Percentiles rank a stretch among this genome's conserved stretches.
These are phyloP conservation scores for Zoanthus sociatus DNA, from an alignment of 92 coral and sea anemone species.

Conservation along the genomic window DNA sequence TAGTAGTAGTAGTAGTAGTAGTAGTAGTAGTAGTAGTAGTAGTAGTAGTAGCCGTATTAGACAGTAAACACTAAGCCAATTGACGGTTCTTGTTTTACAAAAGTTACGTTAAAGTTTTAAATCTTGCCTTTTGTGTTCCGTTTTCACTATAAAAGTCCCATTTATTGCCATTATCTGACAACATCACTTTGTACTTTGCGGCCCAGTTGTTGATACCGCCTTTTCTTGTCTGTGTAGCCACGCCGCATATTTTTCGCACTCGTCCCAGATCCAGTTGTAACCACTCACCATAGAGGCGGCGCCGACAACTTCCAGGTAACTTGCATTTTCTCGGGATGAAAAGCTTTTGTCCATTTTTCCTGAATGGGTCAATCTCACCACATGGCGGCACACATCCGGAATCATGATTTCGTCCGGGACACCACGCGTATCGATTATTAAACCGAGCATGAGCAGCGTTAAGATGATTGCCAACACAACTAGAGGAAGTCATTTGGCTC, in stretches of 20 bases:
- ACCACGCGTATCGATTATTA: slow-evolving; percentile 13
- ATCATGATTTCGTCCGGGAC: not conserved
- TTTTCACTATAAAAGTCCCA: not conserved
- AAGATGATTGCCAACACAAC: not conserved
- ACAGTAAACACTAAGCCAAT: no score
- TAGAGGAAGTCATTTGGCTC: slow-evolving; percentile 13
- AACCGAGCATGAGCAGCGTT: slow-evolving; percentile 26
- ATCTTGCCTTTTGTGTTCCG: slow-evolving; percentile 5
- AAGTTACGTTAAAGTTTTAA: not conserved
- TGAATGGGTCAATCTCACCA: slow-evolving; percentile 3
- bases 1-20: no score
- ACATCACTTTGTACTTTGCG: not conserved
- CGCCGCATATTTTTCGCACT: not conserved
- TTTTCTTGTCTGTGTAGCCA: slow-evolving; percentile 18
- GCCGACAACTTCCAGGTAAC: not conserved
- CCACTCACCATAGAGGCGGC: not conserved
- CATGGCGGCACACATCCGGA: not conserved
- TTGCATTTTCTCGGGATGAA: not conserved
- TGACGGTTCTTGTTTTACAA: no score
- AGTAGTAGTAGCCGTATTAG: no score
- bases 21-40: no score
- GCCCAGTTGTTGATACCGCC: not conserved
- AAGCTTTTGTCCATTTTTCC: not conserved
- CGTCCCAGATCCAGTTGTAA: slow-evolving; percentile 17
- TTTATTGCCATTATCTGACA: slow-evolving; percentile 11